These are phyloP conservation scores for Deladenus siricidicola DNA, from an alignment of 2,888 invertebrate genomes.

Conservation along the genomic window DNA sequence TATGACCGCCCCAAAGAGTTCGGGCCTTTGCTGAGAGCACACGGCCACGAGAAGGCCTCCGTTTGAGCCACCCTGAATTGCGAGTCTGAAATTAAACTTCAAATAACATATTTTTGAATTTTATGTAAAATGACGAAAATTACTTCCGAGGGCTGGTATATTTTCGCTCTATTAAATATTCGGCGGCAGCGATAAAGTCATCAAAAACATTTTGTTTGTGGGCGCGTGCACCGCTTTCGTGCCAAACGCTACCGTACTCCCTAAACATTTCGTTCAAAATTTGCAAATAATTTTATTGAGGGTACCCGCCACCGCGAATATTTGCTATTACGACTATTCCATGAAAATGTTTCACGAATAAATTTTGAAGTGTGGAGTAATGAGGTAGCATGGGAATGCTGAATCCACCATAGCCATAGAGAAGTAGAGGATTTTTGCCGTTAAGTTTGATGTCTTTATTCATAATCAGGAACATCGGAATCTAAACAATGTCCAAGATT, in stretches of 20 bases:
- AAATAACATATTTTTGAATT: slow-evolving; percentile 5
- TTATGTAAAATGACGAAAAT: neutral
- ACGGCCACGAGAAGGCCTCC: slow-evolving; percentile 92
- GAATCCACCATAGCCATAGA: slow-evolving; percentile 71
- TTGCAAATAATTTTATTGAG: neutral
- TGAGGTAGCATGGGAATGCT: slow-evolving; percentile 74
- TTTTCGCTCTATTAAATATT: slow-evolving; percentile 55
- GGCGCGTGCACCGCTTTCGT: slow-evolving; percentile 76
- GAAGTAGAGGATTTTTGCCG: slow-evolving; percentile 62
- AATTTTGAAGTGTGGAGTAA: slow-evolving; percentile 62
- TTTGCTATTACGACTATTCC: slow-evolving; percentile 88
- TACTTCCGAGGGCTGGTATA: slow-evolving; percentile 64
- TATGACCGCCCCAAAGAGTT: slow-evolving; percentile 82
- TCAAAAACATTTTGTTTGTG: slow-evolving; percentile 96
- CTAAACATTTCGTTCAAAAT: slow-evolving; percentile 57
- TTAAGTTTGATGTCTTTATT: slow-evolving; percentile 46
- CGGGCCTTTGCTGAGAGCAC: slow-evolving; percentile 86
- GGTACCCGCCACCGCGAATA: slow-evolving; percentile 85
- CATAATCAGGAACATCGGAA: slow-evolving; percentile 83
- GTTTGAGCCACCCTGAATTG: slow-evolving; percentile 90
- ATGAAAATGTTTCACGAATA: slow-evolving; percentile 62
- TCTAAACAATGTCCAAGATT: slow-evolving; percentile 22
- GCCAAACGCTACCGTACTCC: slow-evolving; percentile 92
- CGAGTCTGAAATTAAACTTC: slow-evolving; percentile 58
- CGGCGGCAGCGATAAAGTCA: slow-evolving; percentile 85